Evolutionary conservation across 1,140 invertebrate genomes (phyloP).

Genomic region (Parapsyche elsis): DNA sequence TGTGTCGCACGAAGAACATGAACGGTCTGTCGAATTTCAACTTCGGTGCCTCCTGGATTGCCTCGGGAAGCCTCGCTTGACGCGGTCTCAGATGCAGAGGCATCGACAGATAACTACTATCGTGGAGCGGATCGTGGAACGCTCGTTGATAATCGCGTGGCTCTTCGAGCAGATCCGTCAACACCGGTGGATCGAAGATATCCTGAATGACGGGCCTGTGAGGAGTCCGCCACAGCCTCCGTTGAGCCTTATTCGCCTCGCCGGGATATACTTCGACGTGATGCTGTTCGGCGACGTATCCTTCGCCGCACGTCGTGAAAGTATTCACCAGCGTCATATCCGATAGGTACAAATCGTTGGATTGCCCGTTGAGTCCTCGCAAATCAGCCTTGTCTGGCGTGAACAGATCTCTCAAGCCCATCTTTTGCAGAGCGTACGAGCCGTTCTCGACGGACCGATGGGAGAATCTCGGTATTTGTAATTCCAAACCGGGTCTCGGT

Average conservation of each 20-base stretch:
- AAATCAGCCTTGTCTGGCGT: conserved; percentile 78
- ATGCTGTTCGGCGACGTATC: conserved; percentile 76
- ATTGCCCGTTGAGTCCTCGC: conserved; percentile 79
- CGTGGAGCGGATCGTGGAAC: conserved; percentile 72
- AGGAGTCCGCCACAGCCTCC: conserved; percentile 45
- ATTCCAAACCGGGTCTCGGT: conserved; percentile 77
- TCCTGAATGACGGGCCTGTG: conserved; percentile 52
- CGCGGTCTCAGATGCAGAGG: conserved; percentile 75
- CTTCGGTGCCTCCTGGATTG: conserved; percentile 67
- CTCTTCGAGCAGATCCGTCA: conserved; percentile 62
- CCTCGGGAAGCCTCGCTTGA: conserved; percentile 76
- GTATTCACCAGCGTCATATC: conserved; percentile 84
- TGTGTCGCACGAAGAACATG: conserved; percentile 86
- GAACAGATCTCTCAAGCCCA: conserved; percentile 85
- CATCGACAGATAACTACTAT: conserved; percentile 71
- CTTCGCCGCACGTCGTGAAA: conserved; percentile 83
- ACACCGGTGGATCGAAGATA: conserved; percentile 55
- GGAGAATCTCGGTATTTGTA: conserved; percentile 85
- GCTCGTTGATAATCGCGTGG: conserved; percentile 70
- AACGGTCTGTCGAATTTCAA: conserved; percentile 86
- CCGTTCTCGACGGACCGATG: conserved; percentile 84
- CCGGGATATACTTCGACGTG: conserved; percentile 84
- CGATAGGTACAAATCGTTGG: conserved; percentile 80
- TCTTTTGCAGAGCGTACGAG: conserved; percentile 77
- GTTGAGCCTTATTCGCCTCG: conserved; percentile 62